Evolutionary conservation across 2,113 vertebrate species (phyloP).

Genomic region (Thryonomys swinderianus): DNA sequence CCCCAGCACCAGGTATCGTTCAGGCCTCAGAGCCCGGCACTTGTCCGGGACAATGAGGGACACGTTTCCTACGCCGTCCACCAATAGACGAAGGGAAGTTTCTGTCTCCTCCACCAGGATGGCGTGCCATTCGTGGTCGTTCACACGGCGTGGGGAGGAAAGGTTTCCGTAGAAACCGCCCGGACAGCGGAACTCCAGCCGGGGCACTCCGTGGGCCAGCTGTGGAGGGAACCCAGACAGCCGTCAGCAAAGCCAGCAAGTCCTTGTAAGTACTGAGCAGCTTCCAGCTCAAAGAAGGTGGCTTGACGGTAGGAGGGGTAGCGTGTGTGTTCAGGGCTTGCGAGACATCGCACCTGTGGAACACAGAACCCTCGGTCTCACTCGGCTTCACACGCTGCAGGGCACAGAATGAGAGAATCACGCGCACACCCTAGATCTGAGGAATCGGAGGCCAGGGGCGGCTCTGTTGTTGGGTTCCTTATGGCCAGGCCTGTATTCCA

Average conservation of each 20-base stretch:
- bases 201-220: slow-evolving; percentile 88
- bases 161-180: slow-evolving; percentile 80
- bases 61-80: slow-evolving; percentile 84
- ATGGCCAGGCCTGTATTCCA: background rate
- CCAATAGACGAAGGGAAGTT: slow-evolving; percentile 83
- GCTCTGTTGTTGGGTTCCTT: background rate
- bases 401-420: background rate
- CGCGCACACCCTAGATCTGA: background rate
- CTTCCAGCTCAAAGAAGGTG: background rate
- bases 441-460: background rate
- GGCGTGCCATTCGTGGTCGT: slow-evolving; percentile 90
- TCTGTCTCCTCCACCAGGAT: slow-evolving; percentile 91
- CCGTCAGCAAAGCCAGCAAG: background rate
- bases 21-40: slow-evolving; percentile 84
- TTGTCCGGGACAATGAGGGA: slow-evolving; percentile 83
- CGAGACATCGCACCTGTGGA: background rate
- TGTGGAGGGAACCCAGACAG: slow-evolving; percentile 81
- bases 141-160: slow-evolving; percentile 82
- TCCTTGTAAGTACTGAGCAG: background rate
- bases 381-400: background rate
- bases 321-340: background rate
- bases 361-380: background rate
- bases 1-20: slow-evolving; percentile 88
- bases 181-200: slow-evolving; percentile 89
- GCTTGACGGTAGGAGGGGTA: background rate